Evolutionary conservation across 2,888 invertebrate genomes (phyloP), one percentile per base, ranked within the genome.

Genomic region (Hirtodrosophila duncani): DNA sequence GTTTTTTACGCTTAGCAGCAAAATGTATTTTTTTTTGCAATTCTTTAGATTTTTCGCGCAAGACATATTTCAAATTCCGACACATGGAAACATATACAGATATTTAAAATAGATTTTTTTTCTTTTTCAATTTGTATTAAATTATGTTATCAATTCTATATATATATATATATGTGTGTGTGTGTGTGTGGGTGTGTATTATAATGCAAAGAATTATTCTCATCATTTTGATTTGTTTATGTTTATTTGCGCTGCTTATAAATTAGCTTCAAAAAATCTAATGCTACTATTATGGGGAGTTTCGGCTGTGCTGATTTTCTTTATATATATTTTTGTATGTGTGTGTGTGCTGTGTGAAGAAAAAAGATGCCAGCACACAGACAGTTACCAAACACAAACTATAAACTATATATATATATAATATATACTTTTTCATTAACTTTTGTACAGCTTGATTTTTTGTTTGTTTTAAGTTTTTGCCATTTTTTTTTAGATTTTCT

Each of bases 51-150:
- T 23, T 50, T 31, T 44, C 57, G 27, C 39, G n/a, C n/a, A n/a
- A n/a, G n/a, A 39, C 13, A 45, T 64, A 34, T 67, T 66, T 52
- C 50, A 72, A 72, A 77, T 80, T 80, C 80, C 72, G 78, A 68
- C 69, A 80, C 72, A 77, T 72, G 77, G n/a, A 77, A 77, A 77
- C 78, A 72, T 80, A 75, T 79, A 70, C 77, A 70, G n/a, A 67
- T 81, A 80, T 74, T 82, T 83, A 78, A 82, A 82, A 83, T 82
- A 82, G 72, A 83, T 61, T 67, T 72, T 63, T 33, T 53, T 55
- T 65, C 59, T 50, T 62, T 57, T 65, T 51, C 45, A 5, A 34
- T 30, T 46, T 33, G 4, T 9, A 9, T 62, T 52, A 45, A 56
- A 50, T 57, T 63, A 64, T 57, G 39, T 64, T 81, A 74, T 71